These are phyloP conservation scores for Columbina picui DNA, from an alignment of 2,113 vertebrate species.

Conservation along the genomic window DNA sequence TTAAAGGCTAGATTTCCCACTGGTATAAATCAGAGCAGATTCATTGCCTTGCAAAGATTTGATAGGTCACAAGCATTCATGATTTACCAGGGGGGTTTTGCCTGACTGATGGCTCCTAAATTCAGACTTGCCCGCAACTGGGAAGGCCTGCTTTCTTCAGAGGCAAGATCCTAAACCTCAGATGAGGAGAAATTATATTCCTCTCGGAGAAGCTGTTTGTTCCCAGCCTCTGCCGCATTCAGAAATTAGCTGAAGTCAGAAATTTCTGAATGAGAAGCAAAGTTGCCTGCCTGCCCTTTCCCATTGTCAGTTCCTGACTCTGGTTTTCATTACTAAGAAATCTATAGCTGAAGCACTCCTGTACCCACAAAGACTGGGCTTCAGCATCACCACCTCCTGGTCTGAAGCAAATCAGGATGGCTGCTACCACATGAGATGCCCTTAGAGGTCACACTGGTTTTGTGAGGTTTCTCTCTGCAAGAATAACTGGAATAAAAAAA, in stretches of 20 bases:
- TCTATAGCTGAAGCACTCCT: not conserved
- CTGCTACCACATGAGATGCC: not conserved
- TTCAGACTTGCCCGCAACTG: not conserved
- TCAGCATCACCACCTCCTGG: not conserved
- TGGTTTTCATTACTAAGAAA: not conserved
- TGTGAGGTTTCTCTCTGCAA: not conserved
- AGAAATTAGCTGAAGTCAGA: not conserved
- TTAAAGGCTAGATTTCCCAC: conserved; percentile 23
- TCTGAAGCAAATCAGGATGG: not conserved
- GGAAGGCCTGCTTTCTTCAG: not conserved
- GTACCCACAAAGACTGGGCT: not conserved
- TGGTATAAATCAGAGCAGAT: conserved; percentile 7
- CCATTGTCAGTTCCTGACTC: not conserved
- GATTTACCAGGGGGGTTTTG: not conserved
- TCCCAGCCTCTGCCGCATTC: not conserved
- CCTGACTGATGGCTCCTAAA: not conserved
- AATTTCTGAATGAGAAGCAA: not conserved
- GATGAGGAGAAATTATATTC: not conserved
- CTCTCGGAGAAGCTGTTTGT: not conserved
- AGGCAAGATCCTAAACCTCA: not conserved
- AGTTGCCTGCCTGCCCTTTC: not conserved
- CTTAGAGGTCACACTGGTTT: not conserved
- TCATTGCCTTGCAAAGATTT: not conserved
- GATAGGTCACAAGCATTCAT: not conserved
- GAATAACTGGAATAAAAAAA: not conserved